These are phyloP conservation scores for Cyclophora albipunctata DNA, from an alignment of 2,888 invertebrate species.

Conservation along the genomic window DNA sequence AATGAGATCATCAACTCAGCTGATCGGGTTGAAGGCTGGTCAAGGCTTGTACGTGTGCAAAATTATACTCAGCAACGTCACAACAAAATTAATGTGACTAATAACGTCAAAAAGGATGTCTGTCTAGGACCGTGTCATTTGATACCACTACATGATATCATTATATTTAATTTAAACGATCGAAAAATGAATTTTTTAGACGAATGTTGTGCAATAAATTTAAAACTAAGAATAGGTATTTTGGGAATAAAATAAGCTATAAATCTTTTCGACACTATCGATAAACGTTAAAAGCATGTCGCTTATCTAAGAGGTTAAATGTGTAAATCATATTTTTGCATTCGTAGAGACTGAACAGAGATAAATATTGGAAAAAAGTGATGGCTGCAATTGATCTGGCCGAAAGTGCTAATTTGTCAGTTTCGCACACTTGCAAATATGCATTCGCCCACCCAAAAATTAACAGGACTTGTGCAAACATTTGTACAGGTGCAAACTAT, in stretches of 20 bases:
- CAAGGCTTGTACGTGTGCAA: constrained; percentile 45
- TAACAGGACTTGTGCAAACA: constrained; percentile 34
- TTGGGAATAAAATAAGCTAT: constrained; percentile 22
- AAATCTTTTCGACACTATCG: constrained; percentile 30
- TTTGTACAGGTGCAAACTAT: constrained; percentile 54
- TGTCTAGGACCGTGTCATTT: constrained; percentile 5
- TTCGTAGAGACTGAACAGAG: constrained; percentile 26
- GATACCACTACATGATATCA: constrained; percentile 1
- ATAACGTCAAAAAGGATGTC: constrained; percentile 12
- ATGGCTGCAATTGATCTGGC: constrained; percentile 44
- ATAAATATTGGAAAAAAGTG: constrained; percentile 34
- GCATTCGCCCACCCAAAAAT: constrained; percentile 53
- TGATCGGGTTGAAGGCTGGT: constrained; percentile 69
- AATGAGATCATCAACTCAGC: constrained; percentile 65
- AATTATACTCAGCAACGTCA: constrained; percentile 11
- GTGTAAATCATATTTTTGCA: constrained; percentile 26
- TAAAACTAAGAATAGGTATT: constrained; percentile 22
- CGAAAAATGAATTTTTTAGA: constrained; percentile 10
- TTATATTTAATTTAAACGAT: constrained; percentile 10
- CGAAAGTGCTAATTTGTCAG: constrained; percentile 60
- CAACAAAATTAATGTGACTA: not conserved
- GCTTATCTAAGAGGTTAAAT: constrained; percentile 24
- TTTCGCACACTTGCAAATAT: constrained; percentile 50
- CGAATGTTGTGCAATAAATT: constrained; percentile 34
- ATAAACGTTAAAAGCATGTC: constrained; percentile 34